A percentile compares a stretch with the other conserved stretches of the same genome.
Evolutionary conservation across 2,113 vertebrate species (phyloP).

Genomic region (Halcyon senegalensis): DNA sequence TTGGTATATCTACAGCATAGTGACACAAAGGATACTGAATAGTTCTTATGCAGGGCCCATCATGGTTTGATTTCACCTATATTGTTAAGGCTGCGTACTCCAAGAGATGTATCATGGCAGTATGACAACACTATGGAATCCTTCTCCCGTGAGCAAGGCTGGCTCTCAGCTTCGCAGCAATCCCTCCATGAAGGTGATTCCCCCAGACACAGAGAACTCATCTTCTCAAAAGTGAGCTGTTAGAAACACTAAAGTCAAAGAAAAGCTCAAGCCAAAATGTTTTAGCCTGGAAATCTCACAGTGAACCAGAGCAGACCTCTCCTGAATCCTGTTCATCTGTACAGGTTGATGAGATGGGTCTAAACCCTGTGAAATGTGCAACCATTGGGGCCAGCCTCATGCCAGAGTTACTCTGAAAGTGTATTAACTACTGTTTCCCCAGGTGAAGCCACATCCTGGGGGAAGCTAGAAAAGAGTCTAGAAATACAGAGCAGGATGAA

Average conservation of each 20-base stretch:
- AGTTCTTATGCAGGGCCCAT: neutral
- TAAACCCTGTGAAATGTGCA: neutral
- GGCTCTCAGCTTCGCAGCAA: neutral
- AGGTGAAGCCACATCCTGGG: neutral
- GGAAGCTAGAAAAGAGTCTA: neutral
- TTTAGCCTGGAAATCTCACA: neutral
- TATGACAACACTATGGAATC: neutral
- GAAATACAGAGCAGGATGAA: neutral
- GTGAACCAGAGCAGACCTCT: rapidly evolving
- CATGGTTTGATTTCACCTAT: neutral
- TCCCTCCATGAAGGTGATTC: neutral
- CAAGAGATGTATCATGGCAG: no score
- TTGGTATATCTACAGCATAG: neutral
- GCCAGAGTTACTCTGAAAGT: no score
- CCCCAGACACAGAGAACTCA: neutral
- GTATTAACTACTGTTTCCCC: neutral
- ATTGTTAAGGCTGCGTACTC: neutral
- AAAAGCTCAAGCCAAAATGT: neutral
- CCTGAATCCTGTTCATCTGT: no score
- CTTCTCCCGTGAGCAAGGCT: rapidly evolving
- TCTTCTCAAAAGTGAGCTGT: neutral
- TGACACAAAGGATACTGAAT: neutral
- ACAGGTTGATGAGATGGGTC: neutral
- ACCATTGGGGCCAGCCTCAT: rapidly evolving
- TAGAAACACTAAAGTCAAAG: neutral